Base-by-base conservation (phyloP, 2,797 vertebrate genomes). In the Taenioides sp. region DNA sequence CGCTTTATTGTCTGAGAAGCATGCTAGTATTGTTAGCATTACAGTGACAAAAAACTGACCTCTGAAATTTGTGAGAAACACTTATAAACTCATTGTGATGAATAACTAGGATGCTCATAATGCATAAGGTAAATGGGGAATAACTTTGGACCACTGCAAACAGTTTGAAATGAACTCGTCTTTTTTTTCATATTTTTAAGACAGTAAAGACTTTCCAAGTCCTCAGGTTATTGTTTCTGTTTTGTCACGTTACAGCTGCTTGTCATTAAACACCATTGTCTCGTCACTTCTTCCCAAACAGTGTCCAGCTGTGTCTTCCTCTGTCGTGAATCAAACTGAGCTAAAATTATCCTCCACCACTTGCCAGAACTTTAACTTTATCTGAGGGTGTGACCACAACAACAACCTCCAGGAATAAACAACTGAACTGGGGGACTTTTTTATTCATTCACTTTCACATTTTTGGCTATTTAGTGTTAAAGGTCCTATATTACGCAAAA, bases 281-380 rank as follows among this genome's bases (percentile, higher is more conserved):
- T 71, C 76, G 57, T 72, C 78, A 73, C 75, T 85, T 85, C 79
- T 80, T 85, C 85, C 80, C 79, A 79, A 91, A 90, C 88, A 91
- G 50, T 69, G 49, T 75, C 84, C 91, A 89, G 90, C 91, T 91
- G 90, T 84, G 90, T 87, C 89, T 84, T 84, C 90, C 86, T 81
- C 75, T 10, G 31, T 76, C 63, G 72, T 60, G 71, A 86, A 80
- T 81, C 77, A 79, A 87, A 49, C 58, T 62, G 79, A 80, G 73
- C 90, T 91, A 91, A 89, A 92, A 79, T 87, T 90, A 91, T 78
- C 80, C 40, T 6, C 63, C 43, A 59, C 84, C 81, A 88, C 76
- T 61, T 80, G 81, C 75, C 75, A 84, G 78, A 16, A 3, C 77
- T 72, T 76, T 62, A 65, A 31, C 49, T 77, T 76, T 75, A 78